A percentile compares a stretch with the other conserved stretches of the same genome.
Conservation (phyloP, 2,113 vertebrate species). For the Cottus gobio region DNA sequence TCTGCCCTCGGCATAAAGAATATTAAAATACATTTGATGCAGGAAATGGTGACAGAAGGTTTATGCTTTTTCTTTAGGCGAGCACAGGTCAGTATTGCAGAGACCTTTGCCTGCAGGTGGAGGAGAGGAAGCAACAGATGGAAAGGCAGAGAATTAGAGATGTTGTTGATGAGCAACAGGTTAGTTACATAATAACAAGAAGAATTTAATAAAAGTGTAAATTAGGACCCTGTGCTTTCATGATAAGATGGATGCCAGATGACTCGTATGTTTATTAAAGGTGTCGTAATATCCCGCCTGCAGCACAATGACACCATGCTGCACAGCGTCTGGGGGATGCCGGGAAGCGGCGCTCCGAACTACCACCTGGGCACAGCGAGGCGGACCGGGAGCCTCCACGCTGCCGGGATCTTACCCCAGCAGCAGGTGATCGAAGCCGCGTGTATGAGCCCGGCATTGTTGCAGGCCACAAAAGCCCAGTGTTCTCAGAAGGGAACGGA, state of each 20-base stretch:
- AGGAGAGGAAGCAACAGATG: conserved; percentile 10
- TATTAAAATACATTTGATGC: background rate
- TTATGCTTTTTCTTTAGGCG: background rate
- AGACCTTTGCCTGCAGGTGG: conserved; percentile 25
- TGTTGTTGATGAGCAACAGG: background rate
- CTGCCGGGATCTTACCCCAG: conserved; percentile 28
- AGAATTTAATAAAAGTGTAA: background rate
- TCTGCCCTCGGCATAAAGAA: background rate
- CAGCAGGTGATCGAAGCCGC: conserved; percentile 58
- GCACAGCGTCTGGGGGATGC: background rate
- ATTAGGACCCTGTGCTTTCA: background rate
- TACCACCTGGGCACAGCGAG: conserved; percentile 12
- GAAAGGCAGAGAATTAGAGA: conserved; percentile 8
- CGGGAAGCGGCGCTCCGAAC: background rate
- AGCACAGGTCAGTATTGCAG: background rate
- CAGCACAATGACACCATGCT: conserved; percentile 29
- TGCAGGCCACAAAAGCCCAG: conserved; percentile 35
- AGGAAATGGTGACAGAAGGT: background rate
- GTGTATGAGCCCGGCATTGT: conserved; percentile 22
- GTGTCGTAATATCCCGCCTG: background rate
- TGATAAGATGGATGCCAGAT: background rate
- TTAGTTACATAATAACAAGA: background rate
- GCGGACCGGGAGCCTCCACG: conserved; percentile 13
- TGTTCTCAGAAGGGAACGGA: conserved; percentile 12
- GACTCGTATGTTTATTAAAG: background rate